These are phyloP conservation scores for Acrobasis consociella DNA, from an alignment of 2,888 invertebrate genomes.

Conservation along the genomic window DNA sequence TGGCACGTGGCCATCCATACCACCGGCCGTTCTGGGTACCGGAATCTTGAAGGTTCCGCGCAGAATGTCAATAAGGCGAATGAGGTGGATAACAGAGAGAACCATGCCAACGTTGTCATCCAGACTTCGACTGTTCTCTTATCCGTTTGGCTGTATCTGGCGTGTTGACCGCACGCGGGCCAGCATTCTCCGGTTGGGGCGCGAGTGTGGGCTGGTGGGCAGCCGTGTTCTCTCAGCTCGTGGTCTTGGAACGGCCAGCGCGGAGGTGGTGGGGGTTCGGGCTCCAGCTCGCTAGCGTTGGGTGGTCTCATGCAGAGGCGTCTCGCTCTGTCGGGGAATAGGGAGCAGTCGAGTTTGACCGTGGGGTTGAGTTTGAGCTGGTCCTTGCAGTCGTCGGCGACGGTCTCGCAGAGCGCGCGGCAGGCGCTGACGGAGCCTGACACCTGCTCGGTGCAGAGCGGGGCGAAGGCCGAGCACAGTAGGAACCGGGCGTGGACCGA, in stretches of 20 bases:
- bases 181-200: constrained; percentile 83
- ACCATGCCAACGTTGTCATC: constrained; percentile 89
- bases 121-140: constrained; percentile 88
- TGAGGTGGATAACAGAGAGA: constrained; percentile 90
- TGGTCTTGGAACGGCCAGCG: constrained; percentile 72
- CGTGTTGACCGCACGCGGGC: constrained; percentile 86
- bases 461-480: constrained; percentile 94
- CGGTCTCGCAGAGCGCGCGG: constrained; percentile 91
- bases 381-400: constrained; percentile 87
- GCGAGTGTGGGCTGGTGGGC: constrained; percentile 84
- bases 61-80: constrained; percentile 94
- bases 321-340: constrained; percentile 88
- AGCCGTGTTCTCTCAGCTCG: constrained; percentile 67
- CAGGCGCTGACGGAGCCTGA: constrained; percentile 93
- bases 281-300: constrained; percentile 68
- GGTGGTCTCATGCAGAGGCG: constrained; percentile 90
- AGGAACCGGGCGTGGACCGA: constrained; percentile 92
- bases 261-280: constrained; percentile 67
- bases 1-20: constrained; percentile 95
- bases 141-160: constrained; percentile 85
- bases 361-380: constrained; percentile 88
- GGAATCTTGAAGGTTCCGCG: constrained; percentile 93
- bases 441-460: constrained; percentile 94
- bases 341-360: constrained; percentile 89
- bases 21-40: constrained; percentile 96